Percentiles rank a stretch among this genome's conserved stretches.
Evolutionary conservation across 1,140 invertebrate genomes (phyloP).

Genomic region (Ips typographus): DNA sequence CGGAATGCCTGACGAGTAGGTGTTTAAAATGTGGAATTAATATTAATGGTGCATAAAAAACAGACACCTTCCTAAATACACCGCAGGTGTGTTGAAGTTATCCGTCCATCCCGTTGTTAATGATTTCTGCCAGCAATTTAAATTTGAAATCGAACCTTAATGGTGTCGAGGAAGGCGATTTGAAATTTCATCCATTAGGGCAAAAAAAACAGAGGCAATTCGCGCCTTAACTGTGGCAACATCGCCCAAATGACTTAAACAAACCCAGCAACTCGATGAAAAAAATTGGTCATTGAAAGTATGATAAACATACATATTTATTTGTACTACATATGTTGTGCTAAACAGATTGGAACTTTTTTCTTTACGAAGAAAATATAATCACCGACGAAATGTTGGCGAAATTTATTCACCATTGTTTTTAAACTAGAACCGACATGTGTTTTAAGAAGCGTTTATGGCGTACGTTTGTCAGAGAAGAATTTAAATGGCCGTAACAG

Average conservation of each 20-base stretch:
- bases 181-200: too few relatives aligned
- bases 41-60: slow-evolving; percentile 25
- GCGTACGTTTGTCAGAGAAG: slow-evolving; percentile 24
- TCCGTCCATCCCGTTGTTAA: not conserved
- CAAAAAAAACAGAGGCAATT: too few relatives aligned
- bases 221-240: too few relatives aligned
- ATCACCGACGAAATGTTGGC: slow-evolving; percentile 12
- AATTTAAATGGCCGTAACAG: slow-evolving; percentile 19
- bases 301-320: not conserved
- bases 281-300: not conserved
- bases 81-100: slow-evolving; percentile 22
- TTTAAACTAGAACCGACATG: slow-evolving; percentile 19
- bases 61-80: slow-evolving; percentile 20
- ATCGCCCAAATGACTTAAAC: too few relatives aligned
- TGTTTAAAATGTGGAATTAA: slow-evolving; percentile 23
- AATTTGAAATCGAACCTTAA: slow-evolving; percentile 13
- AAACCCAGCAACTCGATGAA: not conserved
- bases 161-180: too few relatives aligned
- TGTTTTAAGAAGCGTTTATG: slow-evolving; percentile 19
- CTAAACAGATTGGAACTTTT: not conserved
- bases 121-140: not conserved
- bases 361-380: slow-evolving; percentile 12
- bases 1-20: slow-evolving; percentile 14
- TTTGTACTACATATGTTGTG: slow-evolving; percentile 3
- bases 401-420: slow-evolving; percentile 30